Evolutionary conservation across 2,797 vertebrate genomes (phyloP).

Genomic region (Enteromius paludinosus): DNA sequence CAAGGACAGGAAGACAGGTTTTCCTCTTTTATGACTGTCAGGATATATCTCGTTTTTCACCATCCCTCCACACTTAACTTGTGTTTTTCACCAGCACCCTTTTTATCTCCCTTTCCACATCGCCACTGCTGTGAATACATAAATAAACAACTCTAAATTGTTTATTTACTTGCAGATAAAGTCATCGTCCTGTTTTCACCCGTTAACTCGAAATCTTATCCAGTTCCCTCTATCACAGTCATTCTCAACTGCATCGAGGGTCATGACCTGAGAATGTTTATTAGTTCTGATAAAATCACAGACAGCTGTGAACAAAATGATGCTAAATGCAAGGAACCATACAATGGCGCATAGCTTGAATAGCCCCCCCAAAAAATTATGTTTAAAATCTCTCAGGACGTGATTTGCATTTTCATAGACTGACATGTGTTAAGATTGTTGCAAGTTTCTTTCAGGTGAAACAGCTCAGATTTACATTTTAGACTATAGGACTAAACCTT

Average conservation of each 20-base stretch:
- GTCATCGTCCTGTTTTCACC: slow-evolving; percentile 63
- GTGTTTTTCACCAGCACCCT: neutral
- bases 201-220: slow-evolving; percentile 76
- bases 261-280: neutral
- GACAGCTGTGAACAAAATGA: neutral
- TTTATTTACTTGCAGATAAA: slow-evolving; percentile 50
- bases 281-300: neutral
- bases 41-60: slow-evolving; percentile 46
- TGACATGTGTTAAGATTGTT: no score
- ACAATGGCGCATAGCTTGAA: neutral
- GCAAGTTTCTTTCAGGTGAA: no score
- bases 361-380: no score
- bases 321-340: neutral
- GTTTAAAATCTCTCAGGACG: neutral
- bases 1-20: slow-evolving; percentile 79
- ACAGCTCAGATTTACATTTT: no score
- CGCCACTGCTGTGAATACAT: slow-evolving; percentile 35
- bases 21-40: slow-evolving; percentile 67
- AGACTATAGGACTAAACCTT: no score
- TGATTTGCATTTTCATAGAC: neutral
- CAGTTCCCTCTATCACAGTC: neutral
- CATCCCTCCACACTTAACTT: neutral
- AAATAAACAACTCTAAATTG: slow-evolving; percentile 64
- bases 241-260: neutral
- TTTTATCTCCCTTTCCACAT: slow-evolving; percentile 16